Evolutionary conservation across 2,113 vertebrate species (phyloP).

Genomic region (Plestiodon gilberti): DNA sequence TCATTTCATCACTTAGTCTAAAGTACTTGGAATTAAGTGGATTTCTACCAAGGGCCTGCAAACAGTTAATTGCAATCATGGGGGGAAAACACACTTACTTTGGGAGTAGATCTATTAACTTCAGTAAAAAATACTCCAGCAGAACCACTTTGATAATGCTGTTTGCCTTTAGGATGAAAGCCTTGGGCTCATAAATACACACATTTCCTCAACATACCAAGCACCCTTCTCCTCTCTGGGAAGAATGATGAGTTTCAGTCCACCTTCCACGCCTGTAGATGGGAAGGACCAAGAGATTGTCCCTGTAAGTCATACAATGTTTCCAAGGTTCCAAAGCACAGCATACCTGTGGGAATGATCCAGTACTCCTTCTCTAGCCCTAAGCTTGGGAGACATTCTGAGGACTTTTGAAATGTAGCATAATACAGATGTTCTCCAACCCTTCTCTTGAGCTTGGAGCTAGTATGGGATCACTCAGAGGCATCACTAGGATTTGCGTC

Average conservation of each 20-base stretch:
- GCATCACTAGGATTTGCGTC: too few species aligned
- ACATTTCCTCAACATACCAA: neutral
- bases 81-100: neutral
- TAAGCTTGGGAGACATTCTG: too few species aligned
- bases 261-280: too few species aligned
- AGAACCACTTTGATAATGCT: neutral
- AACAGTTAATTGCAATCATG: neutral
- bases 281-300: too few species aligned
- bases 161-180: neutral
- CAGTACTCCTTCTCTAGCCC: too few species aligned
- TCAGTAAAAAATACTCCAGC: neutral
- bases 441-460: neutral
- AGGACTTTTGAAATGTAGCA: too few species aligned
- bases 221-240: too few species aligned
- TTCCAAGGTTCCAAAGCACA: too few species aligned
- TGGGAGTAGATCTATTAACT: neutral
- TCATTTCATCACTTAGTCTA: neutral
- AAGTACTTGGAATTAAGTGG: neutral
- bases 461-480: neutral
- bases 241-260: too few species aligned
- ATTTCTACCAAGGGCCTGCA: neutral
- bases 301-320: too few species aligned
- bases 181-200: neutral
- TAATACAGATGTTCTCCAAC: too few species aligned
- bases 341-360: too few species aligned